Base-by-base conservation (phyloP, 2,113 vertebrate genomes). In the Epinephelus lanceolatus region DNA sequence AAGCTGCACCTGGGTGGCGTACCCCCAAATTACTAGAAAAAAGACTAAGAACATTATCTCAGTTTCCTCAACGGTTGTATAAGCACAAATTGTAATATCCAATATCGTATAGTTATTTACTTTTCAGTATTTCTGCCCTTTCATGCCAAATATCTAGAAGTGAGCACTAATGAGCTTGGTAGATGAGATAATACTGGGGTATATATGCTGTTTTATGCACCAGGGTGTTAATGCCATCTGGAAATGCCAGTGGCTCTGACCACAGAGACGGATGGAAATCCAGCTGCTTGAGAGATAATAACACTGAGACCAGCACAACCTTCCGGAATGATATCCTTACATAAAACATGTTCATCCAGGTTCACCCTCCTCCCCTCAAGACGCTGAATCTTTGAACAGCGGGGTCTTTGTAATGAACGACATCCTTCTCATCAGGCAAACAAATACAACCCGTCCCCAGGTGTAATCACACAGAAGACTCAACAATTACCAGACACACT, bases 321-420 rank as follows among this genome's bases (percentile, higher is more conserved):
- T 63, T 42, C 61, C 73, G 52, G 14, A 71, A 79, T 75, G 21
- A 67, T 74, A 45, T 42, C 1, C 52, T 65, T 80, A 25, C 56
- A 86, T 86, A 78, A 88, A 88, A 90, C 57, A 75, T 80, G 55
- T 52, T 57, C 61, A 76, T 86, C 52, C 78, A 86, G 84, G 85
- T 86, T 67, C 62, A 60, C 42, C 49, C 55, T 42, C 30, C 60
- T 74, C 57, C 30, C 11, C 71, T 59, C 51, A 68, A 77, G 55
- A 60, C 66, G 56, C 47, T 51, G 69, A 84, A 84, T 84, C 11
- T 65, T 82, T 75, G 57, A 82, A 71, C 66, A 63, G 15, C 14
- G 27, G 27, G 47, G 3, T 57, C 52, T 78, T 59, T 68, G 15
- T 65, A 86, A 81, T 68, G 49, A 78, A 30, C 13, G 3, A 19